A percentile compares a stretch with the other conserved stretches of the same genome.
These are phyloP conservation scores for Channallabes apus DNA, from an alignment of 2,797 vertebrate genomes.

Conservation along the genomic window DNA sequence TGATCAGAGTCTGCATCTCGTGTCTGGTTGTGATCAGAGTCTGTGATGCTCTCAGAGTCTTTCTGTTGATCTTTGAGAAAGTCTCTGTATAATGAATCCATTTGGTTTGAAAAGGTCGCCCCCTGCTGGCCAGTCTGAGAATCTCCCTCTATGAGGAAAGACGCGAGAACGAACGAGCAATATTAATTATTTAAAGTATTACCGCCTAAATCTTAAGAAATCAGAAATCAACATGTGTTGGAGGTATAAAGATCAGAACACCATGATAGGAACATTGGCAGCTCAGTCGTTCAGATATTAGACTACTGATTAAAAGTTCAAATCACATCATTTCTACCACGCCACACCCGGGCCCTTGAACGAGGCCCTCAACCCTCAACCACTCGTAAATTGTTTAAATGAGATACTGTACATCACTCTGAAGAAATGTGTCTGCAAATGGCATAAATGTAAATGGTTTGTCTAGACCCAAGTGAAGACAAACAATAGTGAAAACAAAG, in stretches of 20 bases:
- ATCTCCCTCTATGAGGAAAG: conserved; percentile 74
- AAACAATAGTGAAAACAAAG: background rate
- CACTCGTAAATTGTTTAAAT: no score
- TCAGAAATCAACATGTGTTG: background rate
- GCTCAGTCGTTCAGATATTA: no score
- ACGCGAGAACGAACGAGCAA: no score
- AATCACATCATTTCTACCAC: no score
- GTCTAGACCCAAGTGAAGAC: background rate
- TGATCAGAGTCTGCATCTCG: conserved; percentile 18
- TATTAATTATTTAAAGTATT: background rate
- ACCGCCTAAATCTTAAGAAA: background rate
- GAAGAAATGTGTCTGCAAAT: no score
- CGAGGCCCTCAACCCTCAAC: no score
- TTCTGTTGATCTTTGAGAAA: conserved; percentile 67
- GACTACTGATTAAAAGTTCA: no score
- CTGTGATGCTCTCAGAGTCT: conserved; percentile 16
- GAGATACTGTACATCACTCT: no score
- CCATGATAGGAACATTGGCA: background rate
- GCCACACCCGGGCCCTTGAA: no score
- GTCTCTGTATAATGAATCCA: conserved; percentile 84
- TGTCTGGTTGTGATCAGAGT: background rate
- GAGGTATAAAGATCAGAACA: background rate
- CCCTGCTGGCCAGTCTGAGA: conserved; percentile 60
- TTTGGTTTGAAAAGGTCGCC: conserved; percentile 65
- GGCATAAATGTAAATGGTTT: background rate